Evolutionary conservation across 2,888 invertebrate genomes (phyloP).

Genomic region (Drosophila hamatofila): DNA sequence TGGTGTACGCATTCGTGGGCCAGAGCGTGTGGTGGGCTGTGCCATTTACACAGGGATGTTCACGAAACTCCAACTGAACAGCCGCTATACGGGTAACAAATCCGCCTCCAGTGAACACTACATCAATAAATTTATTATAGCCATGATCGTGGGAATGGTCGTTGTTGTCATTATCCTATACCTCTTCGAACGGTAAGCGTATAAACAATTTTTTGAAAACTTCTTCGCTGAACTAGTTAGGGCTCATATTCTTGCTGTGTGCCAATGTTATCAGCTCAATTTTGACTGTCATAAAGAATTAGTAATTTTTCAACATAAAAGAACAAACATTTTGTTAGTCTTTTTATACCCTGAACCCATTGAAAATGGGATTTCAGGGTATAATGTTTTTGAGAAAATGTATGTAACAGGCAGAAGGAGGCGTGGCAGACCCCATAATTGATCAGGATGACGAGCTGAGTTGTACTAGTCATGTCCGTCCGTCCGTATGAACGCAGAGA

Average conservation of each 20-base stretch:
- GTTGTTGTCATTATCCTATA: conserved; percentile 87
- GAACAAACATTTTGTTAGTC: too few relatives aligned
- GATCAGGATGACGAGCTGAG: too few relatives aligned
- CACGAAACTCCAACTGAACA: conserved; percentile 93
- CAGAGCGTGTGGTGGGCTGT: conserved; percentile 91
- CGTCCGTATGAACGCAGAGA: too few relatives aligned
- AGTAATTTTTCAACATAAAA: too few relatives aligned
- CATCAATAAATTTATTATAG: conserved; percentile 90
- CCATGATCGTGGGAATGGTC: conserved; percentile 89
- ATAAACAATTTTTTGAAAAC: not conserved
- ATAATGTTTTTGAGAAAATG: too few relatives aligned
- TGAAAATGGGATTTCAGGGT: not conserved
- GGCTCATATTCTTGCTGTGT: not conserved
- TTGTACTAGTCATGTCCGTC: too few relatives aligned
- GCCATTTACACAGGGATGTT: conserved; percentile 93
- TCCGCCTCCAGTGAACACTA: conserved; percentile 89
- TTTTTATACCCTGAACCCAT: not conserved
- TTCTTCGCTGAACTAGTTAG: not conserved
- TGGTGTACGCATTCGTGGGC: conserved; percentile 92
- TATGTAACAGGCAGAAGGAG: too few relatives aligned
- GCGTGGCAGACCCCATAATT: too few relatives aligned
- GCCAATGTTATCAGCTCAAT: not conserved
- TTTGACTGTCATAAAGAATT: not conserved
- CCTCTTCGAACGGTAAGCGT: conserved; percentile 86
- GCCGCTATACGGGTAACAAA: conserved; percentile 90